Conservation (phyloP, 1,140 invertebrate genomes). For the Anoplolepis gracilipes region DNA sequence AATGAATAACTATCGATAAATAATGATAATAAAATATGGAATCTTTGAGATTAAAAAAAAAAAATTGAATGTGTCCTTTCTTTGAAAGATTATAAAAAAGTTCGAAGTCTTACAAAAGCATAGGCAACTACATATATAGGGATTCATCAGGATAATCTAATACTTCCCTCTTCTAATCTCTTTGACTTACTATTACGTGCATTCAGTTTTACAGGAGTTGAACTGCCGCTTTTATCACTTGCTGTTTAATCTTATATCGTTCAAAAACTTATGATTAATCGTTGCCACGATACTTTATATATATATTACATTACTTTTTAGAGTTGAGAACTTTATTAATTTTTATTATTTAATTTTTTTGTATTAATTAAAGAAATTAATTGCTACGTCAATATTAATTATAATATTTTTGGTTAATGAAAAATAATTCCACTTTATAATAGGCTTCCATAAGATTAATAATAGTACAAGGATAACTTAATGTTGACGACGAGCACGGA, state of each 20-base stretch:
- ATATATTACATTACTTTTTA: too few species aligned
- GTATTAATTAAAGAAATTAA: too few species aligned
- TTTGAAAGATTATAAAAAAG: neutral
- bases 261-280: too few species aligned
- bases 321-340: too few species aligned
- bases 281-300: too few species aligned
- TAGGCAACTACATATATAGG: constrained; percentile 41
- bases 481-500: neutral
- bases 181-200: constrained; percentile 49
- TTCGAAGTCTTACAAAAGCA: constrained; percentile 70
- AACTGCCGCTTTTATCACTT: too few species aligned
- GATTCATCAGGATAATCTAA: constrained; percentile 66
- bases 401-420: too few species aligned
- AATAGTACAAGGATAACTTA: neutral
- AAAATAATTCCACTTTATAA: too few species aligned
- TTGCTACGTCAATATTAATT: too few species aligned
- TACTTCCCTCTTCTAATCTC: constrained; percentile 57
- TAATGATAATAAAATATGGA: neutral
- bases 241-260: too few species aligned
- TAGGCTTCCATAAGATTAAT: neutral
- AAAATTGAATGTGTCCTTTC: neutral
- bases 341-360: too few species aligned
- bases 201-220: neutral
- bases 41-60: neutral
- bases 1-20: neutral